Evolutionary conservation across 1,140 invertebrate species (phyloP).

Genomic region (Heliconius himera): DNA sequence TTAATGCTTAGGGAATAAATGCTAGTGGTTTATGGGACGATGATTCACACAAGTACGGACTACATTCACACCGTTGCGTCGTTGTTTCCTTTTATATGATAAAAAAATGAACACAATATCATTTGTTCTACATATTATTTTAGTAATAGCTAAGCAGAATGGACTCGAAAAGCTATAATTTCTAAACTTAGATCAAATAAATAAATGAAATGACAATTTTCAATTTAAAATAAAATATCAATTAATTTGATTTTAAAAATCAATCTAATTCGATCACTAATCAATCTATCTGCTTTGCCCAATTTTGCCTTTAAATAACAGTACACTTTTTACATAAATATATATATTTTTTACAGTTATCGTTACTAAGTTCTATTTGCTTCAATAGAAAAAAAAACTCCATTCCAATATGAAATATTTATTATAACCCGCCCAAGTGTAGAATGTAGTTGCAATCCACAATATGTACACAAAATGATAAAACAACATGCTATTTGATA

Average conservation of each 20-base stretch:
- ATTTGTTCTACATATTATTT: neutral
- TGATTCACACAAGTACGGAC: slow-evolving; percentile 8
- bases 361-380: neutral
- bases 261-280: no score
- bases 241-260: neutral
- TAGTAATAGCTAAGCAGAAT: no score
- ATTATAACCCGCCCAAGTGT: slow-evolving; percentile 20
- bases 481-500: slow-evolving; percentile 15
- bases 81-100: neutral
- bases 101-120: neutral
- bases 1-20: slow-evolving; percentile 77
- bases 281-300: neutral
- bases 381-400: neutral
- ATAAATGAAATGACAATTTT: neutral
- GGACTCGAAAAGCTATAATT: neutral
- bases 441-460: slow-evolving; percentile 15
- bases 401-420: neutral
- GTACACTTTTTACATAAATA: neutral
- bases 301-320: neutral
- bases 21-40: slow-evolving; percentile 51
- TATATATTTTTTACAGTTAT: neutral
- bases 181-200: neutral
- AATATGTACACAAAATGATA: slow-evolving; percentile 1
- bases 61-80: slow-evolving; percentile 32
- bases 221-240: neutral